Evolutionary conservation across 1,140 invertebrate species (phyloP), one percentile per base, ranked within the genome.

Genomic region (Pogonognathellus flavescens): DNA sequence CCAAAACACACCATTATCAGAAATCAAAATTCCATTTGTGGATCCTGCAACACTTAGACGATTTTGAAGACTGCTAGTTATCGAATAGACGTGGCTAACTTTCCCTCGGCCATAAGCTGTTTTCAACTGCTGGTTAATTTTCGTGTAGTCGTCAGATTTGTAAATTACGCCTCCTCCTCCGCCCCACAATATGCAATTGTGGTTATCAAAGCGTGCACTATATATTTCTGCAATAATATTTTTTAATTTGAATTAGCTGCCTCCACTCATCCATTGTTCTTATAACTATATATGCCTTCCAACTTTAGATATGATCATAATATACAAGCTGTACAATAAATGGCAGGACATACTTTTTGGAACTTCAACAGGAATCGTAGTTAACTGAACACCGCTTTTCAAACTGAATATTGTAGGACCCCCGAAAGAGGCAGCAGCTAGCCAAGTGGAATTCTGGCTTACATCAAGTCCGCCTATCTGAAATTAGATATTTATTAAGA

Each of bases 1-100:
- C 80, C 80, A 81, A 16, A 55, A 81, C 2, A 81, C 50, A 16
- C 50, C 50, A 22, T 81, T 81, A 59, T 81, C 55, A 4, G 80
- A 81, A 20, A 81, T 53, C 4, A 81, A 52, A 81, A 81, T 81
- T 31, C 80, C 80, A 22, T 53, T 57, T 25, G 80, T 57, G 0
- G 50, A 55, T n/a, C 80, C 80, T 6, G 80, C 80, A 14, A 81
- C 80, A 31, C 80, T 81, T n/a, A 81, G 20, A 14, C 80, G 50
- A 14, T 57, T 81, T 50, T 81, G 50, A 22, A 59, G 50, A 13
- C 50, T 55, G 7, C 50, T 13, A 7, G 80, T 57, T 18, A 81
- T 81, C 18, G 80, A 81, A 31, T 81, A 81, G 55, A 81, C 31
- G 55, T 81, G 80, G 16, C 25, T 53, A 13, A 81, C 55, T 55